These are phyloP conservation scores for Bambusicola thoracicus DNA, from an alignment of 2,113 vertebrate genomes.

Conservation along the genomic window DNA sequence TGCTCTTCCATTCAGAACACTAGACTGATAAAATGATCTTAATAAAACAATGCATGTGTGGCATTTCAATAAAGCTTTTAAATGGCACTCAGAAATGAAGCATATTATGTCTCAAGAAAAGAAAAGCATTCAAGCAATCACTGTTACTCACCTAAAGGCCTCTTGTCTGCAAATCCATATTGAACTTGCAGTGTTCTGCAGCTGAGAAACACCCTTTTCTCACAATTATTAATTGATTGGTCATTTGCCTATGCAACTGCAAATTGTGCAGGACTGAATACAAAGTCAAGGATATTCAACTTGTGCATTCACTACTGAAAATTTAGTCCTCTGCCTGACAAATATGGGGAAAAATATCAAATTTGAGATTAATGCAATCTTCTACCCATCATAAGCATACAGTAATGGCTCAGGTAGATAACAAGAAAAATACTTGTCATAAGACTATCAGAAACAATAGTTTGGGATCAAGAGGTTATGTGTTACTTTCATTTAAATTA, in stretches of 20 bases:
- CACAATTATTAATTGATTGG: neutral
- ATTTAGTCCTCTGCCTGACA: neutral
- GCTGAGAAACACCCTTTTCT: neutral
- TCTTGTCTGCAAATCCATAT: neutral
- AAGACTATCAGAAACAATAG: neutral
- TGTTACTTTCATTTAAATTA: neutral
- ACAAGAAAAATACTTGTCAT: neutral
- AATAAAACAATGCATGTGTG: neutral
- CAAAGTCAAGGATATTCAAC: neutral
- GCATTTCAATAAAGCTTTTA: slow-evolving; percentile 39
- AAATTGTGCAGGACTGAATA: neutral
- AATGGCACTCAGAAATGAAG: slow-evolving; percentile 5
- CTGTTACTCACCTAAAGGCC: neutral
- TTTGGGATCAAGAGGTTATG: neutral
- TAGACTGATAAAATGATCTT: slow-evolving; percentile 12
- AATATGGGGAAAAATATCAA: neutral
- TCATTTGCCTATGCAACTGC: neutral
- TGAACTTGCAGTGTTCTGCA: neutral
- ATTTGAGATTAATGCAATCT: neutral
- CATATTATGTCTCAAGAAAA: neutral
- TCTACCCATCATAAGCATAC: neutral
- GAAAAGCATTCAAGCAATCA: neutral
- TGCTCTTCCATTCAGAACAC: slow-evolving; percentile 32
- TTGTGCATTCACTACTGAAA: neutral
- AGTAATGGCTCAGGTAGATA: neutral